Evolutionary conservation across 2,888 invertebrate species (phyloP), one percentile per base, ranked within the genome.

Genomic region (Coecobrya sp.): DNA sequence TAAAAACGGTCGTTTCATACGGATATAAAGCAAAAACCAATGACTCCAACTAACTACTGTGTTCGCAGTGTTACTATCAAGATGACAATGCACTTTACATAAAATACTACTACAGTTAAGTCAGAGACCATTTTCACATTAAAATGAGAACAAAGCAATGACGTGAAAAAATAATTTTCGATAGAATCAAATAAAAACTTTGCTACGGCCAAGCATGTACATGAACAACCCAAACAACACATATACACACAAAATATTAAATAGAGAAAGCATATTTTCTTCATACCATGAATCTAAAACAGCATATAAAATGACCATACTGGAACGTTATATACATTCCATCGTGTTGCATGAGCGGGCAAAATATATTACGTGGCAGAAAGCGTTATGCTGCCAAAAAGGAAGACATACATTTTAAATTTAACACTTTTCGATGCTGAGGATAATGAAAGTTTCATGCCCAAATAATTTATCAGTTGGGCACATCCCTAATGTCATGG

Each of bases 61-160:
- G 90, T 94, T 94, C 94, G 94, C 95, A 95, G 95, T 94, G 94
- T 95, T 94, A 95, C 93, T 94, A 94, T 94, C 94, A 91, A 88
- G 42, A 76, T 59, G 30, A 55, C 30, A 42, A 84, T 65, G 81
- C 36, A 42, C 62, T 84, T 62, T 36, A 45, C 84, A 62, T 11
- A 81, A 16, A 59, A 19, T 11, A 30, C 22, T n/a, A 19, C n/a
- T 45, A 13, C 19, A 4, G 1, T n/a, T n/a, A n/a, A n/a, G 45
- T 36, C 36, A 45, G 70, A 49, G 49, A 13, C 10, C 22, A 76
- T 70, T 5, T 62, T 30, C 36, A 81, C 59, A 81, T 55, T n/a
- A n/a, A n/a, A n/a, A n/a, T n/a, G n/a, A n/a, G n/a, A n/a, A n/a
- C n/a, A n/a, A 55, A n/a, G 10, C 36, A 36, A 7, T 4, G 36